Percentiles rank a stretch among this genome's conserved stretches.
phyloP scores from a whole-genome alignment of 92 coral and sea anemone genomes.

The Umimayanthus chanpuru region DNA sequence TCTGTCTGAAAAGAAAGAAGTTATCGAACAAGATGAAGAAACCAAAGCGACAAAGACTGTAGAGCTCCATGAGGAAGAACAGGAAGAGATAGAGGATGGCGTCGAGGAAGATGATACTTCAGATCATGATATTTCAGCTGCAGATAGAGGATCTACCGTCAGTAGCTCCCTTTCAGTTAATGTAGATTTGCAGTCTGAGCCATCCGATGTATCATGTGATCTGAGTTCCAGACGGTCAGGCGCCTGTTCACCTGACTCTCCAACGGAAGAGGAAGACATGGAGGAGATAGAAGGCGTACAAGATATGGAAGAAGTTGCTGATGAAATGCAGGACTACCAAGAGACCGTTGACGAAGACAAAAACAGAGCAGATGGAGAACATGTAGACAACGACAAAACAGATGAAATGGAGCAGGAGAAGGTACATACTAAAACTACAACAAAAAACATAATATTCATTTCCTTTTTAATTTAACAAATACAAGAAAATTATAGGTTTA shows the following conservation, averaged over 20 bases:
- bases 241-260: slow-evolving; percentile 11
- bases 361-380: not conserved
- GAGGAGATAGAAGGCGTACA: not conserved
- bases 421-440: not conserved
- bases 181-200: slow-evolving; percentile 21
- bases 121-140: slow-evolving; percentile 13
- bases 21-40: not conserved
- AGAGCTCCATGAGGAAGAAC: not conserved
- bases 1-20: not conserved
- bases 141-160: slow-evolving; percentile 12
- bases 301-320: not conserved
- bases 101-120: not conserved
- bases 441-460: too few species aligned
- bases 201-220: slow-evolving; percentile 24
- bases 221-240: not conserved
- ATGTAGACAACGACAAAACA: not conserved
- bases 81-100: not conserved
- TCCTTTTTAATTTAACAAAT: too few species aligned
- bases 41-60: not conserved
- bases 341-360: not conserved
- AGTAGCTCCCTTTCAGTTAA: slow-evolving; percentile 15
- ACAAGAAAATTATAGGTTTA: too few species aligned
- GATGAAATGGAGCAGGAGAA: not conserved
- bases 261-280: not conserved
- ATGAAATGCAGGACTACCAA: not conserved